These are phyloP conservation scores for Zelostemma sp. DNA, from an alignment of 1,140 invertebrate genomes.

Conservation along the genomic window DNA sequence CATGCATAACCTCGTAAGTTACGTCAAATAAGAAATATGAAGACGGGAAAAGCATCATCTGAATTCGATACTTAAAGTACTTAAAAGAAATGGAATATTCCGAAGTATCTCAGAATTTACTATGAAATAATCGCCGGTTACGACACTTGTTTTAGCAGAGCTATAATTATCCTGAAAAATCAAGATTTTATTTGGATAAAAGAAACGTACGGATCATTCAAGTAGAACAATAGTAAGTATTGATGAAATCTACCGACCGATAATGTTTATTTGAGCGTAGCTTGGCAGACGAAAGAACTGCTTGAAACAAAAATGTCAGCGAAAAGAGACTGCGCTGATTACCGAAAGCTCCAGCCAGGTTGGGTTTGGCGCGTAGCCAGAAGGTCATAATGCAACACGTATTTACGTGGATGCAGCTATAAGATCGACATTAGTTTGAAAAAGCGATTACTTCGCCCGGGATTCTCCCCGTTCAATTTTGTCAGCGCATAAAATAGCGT, in stretches of 20 bases:
- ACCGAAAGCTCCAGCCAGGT: slow-evolving; percentile 24
- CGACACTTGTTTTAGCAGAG: too few relatives aligned
- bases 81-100: too few relatives aligned
- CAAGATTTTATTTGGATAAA: neutral
- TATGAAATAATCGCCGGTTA: too few relatives aligned
- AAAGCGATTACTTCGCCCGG: slow-evolving; percentile 17
- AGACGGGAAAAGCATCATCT: too few relatives aligned
- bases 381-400: slow-evolving; percentile 46
- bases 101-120: too few relatives aligned
- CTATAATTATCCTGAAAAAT: too few relatives aligned
- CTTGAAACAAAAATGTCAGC: slow-evolving; percentile 8
- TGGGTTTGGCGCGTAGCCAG: slow-evolving; percentile 36
- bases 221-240: neutral
- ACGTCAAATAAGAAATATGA: too few relatives aligned
- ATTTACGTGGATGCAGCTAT: slow-evolving; percentile 40
- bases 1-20: too few relatives aligned
- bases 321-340: slow-evolving; percentile 18
- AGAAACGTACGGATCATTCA: neutral
- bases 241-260: neutral
- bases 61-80: too few relatives aligned
- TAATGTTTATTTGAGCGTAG: neutral
- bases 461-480: neutral
- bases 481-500: neutral
- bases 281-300: slow-evolving; percentile 5
- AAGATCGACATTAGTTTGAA: slow-evolving; percentile 15